Percentiles rank a stretch among this genome's conserved stretches.
Conservation (phyloP, 2,113 vertebrate species). For the Pollachius pollachius region DNA sequence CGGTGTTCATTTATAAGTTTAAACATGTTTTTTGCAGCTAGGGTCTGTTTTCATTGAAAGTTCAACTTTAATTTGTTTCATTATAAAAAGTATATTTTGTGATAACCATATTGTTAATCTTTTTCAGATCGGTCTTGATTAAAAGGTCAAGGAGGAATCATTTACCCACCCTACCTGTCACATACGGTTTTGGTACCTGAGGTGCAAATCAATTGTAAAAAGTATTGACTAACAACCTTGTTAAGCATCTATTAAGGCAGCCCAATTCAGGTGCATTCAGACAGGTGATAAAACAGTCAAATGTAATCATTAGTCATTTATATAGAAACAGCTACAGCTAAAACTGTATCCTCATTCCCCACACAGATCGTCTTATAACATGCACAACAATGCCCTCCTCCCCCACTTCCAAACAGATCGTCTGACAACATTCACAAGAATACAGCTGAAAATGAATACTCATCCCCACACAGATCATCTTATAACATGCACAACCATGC, state of each 20-base stretch:
- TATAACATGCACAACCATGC: too few species aligned
- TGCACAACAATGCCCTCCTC: too few species aligned
- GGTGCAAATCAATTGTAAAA: too few species aligned
- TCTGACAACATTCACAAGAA: too few species aligned
- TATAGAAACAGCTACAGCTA: neutral
- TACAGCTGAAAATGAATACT: neutral
- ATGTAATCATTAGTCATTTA: neutral
- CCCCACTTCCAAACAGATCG: too few species aligned
- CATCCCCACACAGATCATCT: too few species aligned
- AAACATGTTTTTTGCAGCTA: neutral
- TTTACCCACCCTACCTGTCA: too few species aligned
- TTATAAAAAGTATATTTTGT: neutral
- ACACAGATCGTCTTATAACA: too few species aligned
- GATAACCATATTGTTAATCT: neutral
- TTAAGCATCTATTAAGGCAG: neutral
- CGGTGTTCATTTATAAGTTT: neutral
- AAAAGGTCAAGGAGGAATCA: too few species aligned
- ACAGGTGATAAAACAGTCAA: neutral
- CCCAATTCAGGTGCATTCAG: neutral
- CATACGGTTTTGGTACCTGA: too few species aligned
- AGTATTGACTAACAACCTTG: too few species aligned
- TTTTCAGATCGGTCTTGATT: neutral
- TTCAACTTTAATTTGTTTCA: neutral
- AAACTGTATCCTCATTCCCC: neutral
- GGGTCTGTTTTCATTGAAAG: neutral